Conservation (phyloP, 2,797 vertebrate genomes). For the Acanthiza pusilla region DNA sequence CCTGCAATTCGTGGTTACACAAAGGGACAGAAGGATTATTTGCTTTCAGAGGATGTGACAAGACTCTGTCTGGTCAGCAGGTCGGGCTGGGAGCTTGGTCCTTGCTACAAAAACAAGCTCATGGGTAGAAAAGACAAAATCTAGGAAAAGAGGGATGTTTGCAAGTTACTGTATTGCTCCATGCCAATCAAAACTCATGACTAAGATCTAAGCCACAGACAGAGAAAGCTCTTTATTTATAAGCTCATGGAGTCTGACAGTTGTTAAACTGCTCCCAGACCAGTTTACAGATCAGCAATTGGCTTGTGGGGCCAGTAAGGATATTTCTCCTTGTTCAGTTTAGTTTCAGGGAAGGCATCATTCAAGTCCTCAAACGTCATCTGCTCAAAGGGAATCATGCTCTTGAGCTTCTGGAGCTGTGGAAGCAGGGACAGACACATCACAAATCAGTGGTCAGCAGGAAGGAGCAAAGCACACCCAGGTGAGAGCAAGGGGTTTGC, state of each 20-base stretch:
- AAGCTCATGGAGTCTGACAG: not conserved
- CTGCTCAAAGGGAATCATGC: slow-evolving; percentile 88
- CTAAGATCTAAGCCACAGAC: not conserved
- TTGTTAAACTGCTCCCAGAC: not conserved
- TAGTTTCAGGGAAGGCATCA: slow-evolving; percentile 86
- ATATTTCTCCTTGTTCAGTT: slow-evolving; percentile 86
- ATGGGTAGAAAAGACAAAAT: not conserved
- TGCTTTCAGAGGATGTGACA: not conserved
- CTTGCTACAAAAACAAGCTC: not conserved
- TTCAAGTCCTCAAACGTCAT: slow-evolving; percentile 85
- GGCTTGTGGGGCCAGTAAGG: slow-evolving; percentile 92
- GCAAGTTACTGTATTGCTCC: not conserved
- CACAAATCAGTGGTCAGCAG: not conserved
- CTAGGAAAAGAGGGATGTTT: not conserved
- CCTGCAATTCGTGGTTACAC: rapidly evolving
- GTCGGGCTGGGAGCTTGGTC: not conserved
- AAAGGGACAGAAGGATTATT: not conserved
- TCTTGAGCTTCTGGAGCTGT: slow-evolving; percentile 80
- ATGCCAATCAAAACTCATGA: not conserved
- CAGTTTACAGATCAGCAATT: slow-evolving; percentile 81
- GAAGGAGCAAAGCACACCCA: not conserved
- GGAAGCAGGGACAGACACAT: not conserved
- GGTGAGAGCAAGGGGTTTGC: not conserved
- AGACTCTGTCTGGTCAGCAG: not conserved
- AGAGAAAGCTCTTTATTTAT: slow-evolving; percentile 53